A percentile compares a stretch with the other conserved stretches of the same genome.
Evolutionary conservation across 2,888 invertebrate genomes (phyloP).

Genomic region (Pachydiplax longipennis): DNA sequence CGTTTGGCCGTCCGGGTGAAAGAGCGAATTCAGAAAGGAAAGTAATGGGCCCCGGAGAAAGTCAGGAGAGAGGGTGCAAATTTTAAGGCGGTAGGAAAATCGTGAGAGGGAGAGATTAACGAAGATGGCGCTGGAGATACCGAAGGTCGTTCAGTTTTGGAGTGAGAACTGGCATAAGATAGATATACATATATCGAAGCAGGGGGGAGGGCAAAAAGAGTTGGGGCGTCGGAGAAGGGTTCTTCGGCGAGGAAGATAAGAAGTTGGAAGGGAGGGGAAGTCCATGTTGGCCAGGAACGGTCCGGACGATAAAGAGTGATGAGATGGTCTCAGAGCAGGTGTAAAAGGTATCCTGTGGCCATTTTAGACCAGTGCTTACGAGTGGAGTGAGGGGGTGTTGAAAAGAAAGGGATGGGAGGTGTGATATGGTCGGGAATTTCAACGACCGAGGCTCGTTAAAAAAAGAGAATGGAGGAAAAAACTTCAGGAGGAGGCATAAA

Average conservation of each 20-base stretch:
- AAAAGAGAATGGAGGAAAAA: background rate
- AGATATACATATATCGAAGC: background rate
- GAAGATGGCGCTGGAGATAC: conserved; percentile 26
- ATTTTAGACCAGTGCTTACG: background rate
- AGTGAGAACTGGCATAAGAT: background rate
- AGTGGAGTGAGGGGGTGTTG: background rate
- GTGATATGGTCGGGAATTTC: conserved; percentile 32
- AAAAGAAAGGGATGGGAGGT: background rate
- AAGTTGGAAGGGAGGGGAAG: background rate
- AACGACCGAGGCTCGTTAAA: conserved; percentile 33
- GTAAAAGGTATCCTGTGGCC: conserved; percentile 33
- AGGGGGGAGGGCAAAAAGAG: background rate
- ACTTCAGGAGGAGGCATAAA: background rate
- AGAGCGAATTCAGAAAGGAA: no score
- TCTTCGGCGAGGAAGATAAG: background rate
- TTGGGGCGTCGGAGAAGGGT: background rate
- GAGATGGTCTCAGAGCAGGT: conserved; percentile 35
- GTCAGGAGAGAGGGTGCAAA: background rate
- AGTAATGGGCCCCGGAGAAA: background rate
- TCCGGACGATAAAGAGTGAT: conserved; percentile 19
- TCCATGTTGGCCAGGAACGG: background rate
- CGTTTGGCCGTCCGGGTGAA: no score
- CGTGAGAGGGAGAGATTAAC: conserved; percentile 31
- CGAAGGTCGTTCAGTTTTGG: conserved; percentile 27
- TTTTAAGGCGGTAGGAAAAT: conserved; percentile 13